Evolutionary conservation across 2,797 vertebrate genomes (phyloP).

Genomic region (Ceryle rudis): DNA sequence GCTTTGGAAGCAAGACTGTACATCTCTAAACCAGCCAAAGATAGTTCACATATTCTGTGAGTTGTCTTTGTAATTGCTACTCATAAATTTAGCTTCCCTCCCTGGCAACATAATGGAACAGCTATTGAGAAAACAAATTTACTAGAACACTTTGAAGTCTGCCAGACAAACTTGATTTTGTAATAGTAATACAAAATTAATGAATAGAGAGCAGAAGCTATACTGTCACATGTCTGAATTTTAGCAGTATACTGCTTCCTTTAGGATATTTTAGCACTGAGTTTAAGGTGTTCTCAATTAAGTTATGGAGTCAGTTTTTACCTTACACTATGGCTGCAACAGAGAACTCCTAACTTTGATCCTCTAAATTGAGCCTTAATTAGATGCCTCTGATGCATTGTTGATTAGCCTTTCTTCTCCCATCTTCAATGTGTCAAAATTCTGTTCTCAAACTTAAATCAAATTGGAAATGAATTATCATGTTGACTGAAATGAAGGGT

Average conservation of each 20-base stretch:
- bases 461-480: constrained; percentile 63
- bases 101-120: constrained; percentile 18
- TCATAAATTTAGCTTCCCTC: constrained; percentile 48
- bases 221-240: neutral
- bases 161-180: constrained; percentile 16
- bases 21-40: neutral
- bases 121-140: constrained; percentile 39
- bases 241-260: neutral
- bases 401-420: constrained; percentile 44
- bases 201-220: constrained; percentile 7
- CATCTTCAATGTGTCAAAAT: constrained; percentile 43
- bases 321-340: neutral
- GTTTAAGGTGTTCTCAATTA: neutral
- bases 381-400: constrained; percentile 16
- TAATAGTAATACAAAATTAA: constrained; percentile 33
- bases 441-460: constrained; percentile 57
- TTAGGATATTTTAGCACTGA: neutral
- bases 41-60: neutral
- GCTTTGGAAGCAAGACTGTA: neutral
- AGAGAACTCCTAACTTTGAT: neutral
- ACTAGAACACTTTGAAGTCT: constrained; percentile 29
- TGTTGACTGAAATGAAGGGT: constrained; percentile 54
- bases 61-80: constrained; percentile 13
- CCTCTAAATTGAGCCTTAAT: constrained; percentile 38
- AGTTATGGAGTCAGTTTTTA: neutral